Conservation (phyloP, 2,113 vertebrate species). For the Kryptolebias marmoratus region DNA sequence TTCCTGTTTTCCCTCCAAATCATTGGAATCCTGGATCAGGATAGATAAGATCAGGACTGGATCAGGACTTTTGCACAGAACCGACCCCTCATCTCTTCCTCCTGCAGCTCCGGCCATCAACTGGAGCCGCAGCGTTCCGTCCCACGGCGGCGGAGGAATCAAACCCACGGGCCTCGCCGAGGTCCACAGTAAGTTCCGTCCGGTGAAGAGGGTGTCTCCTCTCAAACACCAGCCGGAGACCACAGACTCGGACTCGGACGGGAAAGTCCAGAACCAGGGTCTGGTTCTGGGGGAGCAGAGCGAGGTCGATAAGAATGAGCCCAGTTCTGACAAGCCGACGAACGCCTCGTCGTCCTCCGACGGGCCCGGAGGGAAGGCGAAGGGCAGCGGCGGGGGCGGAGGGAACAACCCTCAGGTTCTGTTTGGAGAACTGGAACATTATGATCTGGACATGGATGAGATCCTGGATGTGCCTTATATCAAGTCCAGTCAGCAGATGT, state of each 20-base stretch:
- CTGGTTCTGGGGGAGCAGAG: slow-evolving; percentile 78
- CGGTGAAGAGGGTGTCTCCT: slow-evolving; percentile 95
- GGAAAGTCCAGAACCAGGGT: slow-evolving; percentile 79
- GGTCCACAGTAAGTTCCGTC: slow-evolving; percentile 94
- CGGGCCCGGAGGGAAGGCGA: slow-evolving; percentile 77
- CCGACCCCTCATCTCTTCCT: not conserved
- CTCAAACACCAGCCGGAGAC: slow-evolving; percentile 96
- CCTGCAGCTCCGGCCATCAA: slow-evolving; percentile 86
- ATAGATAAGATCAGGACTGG: not conserved
- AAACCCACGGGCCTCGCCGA: slow-evolving; percentile 93
- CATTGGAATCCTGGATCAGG: too few species aligned
- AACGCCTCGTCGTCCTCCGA: slow-evolving; percentile 68
- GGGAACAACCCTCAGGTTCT: slow-evolving; percentile 61
- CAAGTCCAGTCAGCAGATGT: slow-evolving; percentile 91
- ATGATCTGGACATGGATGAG: slow-evolving; percentile 99
- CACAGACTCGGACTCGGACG: slow-evolving; percentile 85
- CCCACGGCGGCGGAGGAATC: slow-evolving; percentile 83
- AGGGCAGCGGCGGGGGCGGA: slow-evolving; percentile 39
- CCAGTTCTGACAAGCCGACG: slow-evolving; percentile 66
- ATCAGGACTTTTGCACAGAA: not conserved
- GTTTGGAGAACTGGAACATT: slow-evolving; percentile 94
- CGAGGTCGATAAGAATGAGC: slow-evolving; percentile 81
- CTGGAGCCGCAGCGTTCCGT: slow-evolving; percentile 89
- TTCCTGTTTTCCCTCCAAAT: too few species aligned
- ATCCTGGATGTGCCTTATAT: slow-evolving; percentile 99